phyloP scores from a whole-genome alignment of 1,140 invertebrate genomes.

The Eriocheir sinensis region DNA sequence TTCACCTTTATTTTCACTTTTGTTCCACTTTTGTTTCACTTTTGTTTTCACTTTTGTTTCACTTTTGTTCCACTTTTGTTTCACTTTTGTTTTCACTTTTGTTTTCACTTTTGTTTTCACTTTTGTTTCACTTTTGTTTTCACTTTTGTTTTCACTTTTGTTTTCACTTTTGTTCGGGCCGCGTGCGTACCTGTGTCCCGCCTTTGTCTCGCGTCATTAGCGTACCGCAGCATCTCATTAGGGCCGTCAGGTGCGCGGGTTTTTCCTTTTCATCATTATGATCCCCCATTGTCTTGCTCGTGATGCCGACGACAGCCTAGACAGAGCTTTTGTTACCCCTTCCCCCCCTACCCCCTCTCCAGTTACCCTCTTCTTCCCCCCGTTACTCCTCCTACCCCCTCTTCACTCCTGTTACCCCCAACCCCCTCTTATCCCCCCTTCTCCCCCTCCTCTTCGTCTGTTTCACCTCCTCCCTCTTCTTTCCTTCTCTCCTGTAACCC shows the following conservation, averaged over 20 bases:
- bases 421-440: background rate
- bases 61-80: no score
- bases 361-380: background rate
- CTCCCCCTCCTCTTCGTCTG: background rate
- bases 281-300: constrained; percentile 65
- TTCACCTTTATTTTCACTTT: no score
- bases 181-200: constrained; percentile 39
- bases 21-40: no score
- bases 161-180: constrained; percentile 57
- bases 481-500: no score
- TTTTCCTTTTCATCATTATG: constrained; percentile 74
- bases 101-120: no score
- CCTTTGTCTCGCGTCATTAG: constrained; percentile 66
- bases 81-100: no score
- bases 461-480: background rate
- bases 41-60: no score
- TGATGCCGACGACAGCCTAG: constrained; percentile 71
- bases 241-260: constrained; percentile 40
- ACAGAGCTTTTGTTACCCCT: constrained; percentile 54
- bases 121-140: no score
- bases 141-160: no score
- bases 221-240: constrained; percentile 62
- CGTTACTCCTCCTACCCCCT: background rate
- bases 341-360: background rate
- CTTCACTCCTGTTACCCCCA: background rate